A percentile compares a stretch with the other conserved stretches of the same genome.
phyloP scores from a whole-genome alignment of 2,888 invertebrate genomes.

The Timema cristinae region DNA sequence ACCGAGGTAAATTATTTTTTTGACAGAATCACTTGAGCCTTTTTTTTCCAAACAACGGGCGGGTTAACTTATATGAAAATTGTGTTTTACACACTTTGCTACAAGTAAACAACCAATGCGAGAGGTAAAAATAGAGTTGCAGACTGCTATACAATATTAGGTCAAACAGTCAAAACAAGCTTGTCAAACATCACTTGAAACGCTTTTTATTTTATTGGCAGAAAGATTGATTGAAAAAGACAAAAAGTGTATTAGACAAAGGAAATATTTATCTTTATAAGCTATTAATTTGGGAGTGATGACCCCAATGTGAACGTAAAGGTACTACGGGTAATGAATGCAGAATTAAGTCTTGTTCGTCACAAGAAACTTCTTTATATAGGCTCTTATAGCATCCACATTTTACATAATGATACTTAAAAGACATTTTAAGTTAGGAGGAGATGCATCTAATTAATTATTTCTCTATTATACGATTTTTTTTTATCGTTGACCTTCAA shows the following conservation, averaged over 20 bases:
- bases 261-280: neutral
- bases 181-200: neutral
- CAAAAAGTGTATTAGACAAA: neutral
- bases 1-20: constrained; percentile 11
- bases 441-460: no score
- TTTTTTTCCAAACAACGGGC: constrained; percentile 7
- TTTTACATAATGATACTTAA: no score
- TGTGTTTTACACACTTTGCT: constrained; percentile 1
- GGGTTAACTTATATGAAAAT: neutral
- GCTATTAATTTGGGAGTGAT: neutral
- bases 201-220: constrained; percentile 4
- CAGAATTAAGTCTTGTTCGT: neutral
- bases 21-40: constrained; percentile 4
- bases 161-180: neutral
- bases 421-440: no score
- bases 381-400: no score
- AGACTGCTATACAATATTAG: constrained; percentile 5
- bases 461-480: no score
- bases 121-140: constrained; percentile 7
- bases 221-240: neutral
- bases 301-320: neutral
- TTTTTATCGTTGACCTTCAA: no score
- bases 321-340: neutral
- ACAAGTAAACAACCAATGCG: constrained; percentile 9
- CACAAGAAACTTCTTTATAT: no score